phyloP scores from a whole-genome alignment of 2,888 invertebrate genomes.

The Hydrotaea cyrtoneurina region DNA sequence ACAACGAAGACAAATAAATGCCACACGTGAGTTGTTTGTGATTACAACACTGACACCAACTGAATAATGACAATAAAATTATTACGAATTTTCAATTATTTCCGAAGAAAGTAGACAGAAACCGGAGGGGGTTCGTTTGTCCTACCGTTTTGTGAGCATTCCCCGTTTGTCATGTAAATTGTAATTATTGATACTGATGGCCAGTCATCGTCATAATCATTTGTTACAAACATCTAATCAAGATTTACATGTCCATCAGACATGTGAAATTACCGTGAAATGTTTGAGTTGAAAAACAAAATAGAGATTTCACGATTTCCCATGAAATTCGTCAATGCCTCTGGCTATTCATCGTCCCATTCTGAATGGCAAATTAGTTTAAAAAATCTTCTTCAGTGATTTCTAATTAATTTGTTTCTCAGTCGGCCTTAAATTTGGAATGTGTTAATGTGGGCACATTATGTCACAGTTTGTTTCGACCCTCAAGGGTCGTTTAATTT shows the following conservation, averaged over 20 bases:
- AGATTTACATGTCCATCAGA: not conserved
- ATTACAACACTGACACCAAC: conserved; percentile 37
- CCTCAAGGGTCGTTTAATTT: not conserved
- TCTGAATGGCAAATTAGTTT: conserved; percentile 1
- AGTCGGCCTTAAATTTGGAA: conserved; percentile 34
- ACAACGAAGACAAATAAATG: conserved; percentile 52
- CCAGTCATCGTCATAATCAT: conserved; percentile 20
- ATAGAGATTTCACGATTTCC: conserved; percentile 28
- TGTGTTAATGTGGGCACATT: conserved; percentile 69
- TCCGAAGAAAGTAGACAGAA: conserved; percentile 16
- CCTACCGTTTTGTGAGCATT: not conserved
- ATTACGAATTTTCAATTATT: conserved; percentile 53
- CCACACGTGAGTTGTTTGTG: conserved; percentile 63
- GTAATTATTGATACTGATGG: conserved; percentile 35
- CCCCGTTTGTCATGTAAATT: conserved; percentile 44
- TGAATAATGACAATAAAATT: conserved; percentile 42
- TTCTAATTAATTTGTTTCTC: conserved; percentile 53
- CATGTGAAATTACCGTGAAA: conserved; percentile 37
- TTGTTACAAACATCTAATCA: conserved; percentile 18
- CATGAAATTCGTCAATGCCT: not conserved
- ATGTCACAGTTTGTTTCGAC: conserved; percentile 33
- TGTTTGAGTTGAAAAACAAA: conserved; percentile 18
- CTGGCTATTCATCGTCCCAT: not conserved
- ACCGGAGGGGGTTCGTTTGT: conserved; percentile 13
- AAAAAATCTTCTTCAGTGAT: not conserved